phyloP scores from a whole-genome alignment of 1,140 invertebrate species.

The Holotrichia oblita region DNA sequence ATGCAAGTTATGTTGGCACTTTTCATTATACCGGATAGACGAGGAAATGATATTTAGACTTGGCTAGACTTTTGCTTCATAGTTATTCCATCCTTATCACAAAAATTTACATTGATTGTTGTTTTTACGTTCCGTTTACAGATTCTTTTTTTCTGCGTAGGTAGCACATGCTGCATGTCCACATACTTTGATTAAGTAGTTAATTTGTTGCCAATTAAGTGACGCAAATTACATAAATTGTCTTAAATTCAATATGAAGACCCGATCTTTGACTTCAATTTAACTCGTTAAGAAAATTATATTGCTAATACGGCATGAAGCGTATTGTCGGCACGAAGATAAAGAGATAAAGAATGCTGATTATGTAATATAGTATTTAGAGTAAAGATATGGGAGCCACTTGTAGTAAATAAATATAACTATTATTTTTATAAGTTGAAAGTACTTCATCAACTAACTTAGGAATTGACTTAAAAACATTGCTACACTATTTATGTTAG shows the following conservation, averaged over 20 bases:
- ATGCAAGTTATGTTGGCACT: too few species aligned
- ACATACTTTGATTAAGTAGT: background rate
- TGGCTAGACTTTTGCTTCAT: too few species aligned
- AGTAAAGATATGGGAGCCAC: background rate
- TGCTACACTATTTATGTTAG: too few species aligned
- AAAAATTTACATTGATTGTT: too few species aligned
- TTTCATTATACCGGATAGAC: too few species aligned
- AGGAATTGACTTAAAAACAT: background rate
- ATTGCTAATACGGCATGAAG: background rate
- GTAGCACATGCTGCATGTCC: background rate
- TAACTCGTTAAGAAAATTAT: background rate
- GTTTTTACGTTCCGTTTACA: too few species aligned
- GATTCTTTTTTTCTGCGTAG: background rate
- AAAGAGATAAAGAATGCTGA: background rate
- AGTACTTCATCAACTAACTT: background rate
- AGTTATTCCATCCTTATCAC: too few species aligned
- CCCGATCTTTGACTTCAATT: conserved; percentile 2
- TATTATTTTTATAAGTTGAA: background rate
- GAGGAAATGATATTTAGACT: too few species aligned
- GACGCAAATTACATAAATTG: conserved; percentile 35
- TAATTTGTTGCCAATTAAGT: conserved; percentile 20
- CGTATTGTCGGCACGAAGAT: background rate
- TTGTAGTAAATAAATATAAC: background rate
- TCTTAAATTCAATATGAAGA: conserved; percentile 10
- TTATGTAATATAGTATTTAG: background rate